Percentiles rank a stretch among this genome's conserved stretches.
Conservation (phyloP, 2,113 vertebrate species). For the Jacana jacana region DNA sequence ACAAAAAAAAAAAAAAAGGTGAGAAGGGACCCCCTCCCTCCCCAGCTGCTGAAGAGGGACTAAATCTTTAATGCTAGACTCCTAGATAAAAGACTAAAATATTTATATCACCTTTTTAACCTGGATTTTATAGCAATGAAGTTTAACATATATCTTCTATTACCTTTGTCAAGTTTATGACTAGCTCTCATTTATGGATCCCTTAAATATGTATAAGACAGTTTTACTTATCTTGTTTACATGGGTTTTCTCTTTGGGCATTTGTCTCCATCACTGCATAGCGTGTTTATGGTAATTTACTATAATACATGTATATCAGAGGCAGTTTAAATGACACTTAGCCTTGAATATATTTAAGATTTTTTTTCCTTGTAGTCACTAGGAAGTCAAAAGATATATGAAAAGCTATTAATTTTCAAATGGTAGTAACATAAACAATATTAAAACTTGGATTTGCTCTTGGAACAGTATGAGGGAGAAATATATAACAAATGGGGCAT, state of each 20-base stretch:
- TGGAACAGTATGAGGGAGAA: slow-evolving; percentile 11
- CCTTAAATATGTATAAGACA: slow-evolving; percentile 75
- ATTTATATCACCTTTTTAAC: slow-evolving; percentile 70
- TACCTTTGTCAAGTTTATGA: slow-evolving; percentile 70
- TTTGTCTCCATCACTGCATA: slow-evolving; percentile 70
- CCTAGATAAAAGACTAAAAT: slow-evolving; percentile 60
- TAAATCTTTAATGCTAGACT: slow-evolving; percentile 59
- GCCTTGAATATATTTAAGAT: slow-evolving; percentile 67
- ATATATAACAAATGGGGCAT: slow-evolving; percentile 17
- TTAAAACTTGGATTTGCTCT: slow-evolving; percentile 53
- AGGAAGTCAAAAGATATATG: slow-evolving; percentile 65
- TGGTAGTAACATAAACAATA: slow-evolving; percentile 60
- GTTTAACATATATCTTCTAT: slow-evolving; percentile 65
- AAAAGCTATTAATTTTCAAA: slow-evolving; percentile 72
- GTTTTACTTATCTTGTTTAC: slow-evolving; percentile 75
- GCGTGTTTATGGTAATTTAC: slow-evolving; percentile 74
- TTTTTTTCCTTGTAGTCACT: slow-evolving; percentile 59
- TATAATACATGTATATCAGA: slow-evolving; percentile 70
- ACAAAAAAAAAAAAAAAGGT: not conserved
- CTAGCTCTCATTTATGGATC: slow-evolving; percentile 61
- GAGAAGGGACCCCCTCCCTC: not conserved
- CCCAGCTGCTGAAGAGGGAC: not conserved
- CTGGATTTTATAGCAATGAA: slow-evolving; percentile 64
- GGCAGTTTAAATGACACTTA: slow-evolving; percentile 73
- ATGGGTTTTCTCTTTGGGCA: slow-evolving; percentile 62